Conservation (phyloP, 2,888 invertebrate species). For the Helleia helle region DNA sequence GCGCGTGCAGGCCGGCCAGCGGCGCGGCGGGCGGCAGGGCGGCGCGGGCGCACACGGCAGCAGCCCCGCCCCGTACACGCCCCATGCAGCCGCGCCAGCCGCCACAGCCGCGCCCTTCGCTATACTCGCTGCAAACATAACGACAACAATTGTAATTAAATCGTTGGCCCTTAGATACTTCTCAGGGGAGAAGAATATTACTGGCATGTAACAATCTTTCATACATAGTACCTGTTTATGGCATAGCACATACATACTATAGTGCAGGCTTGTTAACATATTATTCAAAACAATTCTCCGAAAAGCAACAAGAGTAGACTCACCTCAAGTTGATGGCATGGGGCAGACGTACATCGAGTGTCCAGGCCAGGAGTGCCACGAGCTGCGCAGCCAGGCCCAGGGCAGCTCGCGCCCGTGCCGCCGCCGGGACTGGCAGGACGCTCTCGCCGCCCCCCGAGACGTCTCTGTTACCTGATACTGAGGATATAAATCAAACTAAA, state of each 20-base stretch:
- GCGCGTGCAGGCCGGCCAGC: slow-evolving; percentile 36
- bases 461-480: slow-evolving; percentile 31
- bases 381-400: slow-evolving; percentile 91
- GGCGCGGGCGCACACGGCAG: slow-evolving; percentile 78
- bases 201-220: too few species aligned
- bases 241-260: too few species aligned
- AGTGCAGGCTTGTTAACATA: too few species aligned
- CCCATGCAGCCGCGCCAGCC: slow-evolving; percentile 81
- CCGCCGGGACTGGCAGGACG: slow-evolving; percentile 14
- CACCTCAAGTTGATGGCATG: slow-evolving; percentile 46
- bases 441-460: slow-evolving; percentile 10
- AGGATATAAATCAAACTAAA: too few species aligned
- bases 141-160: too few species aligned
- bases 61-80: slow-evolving; percentile 80
- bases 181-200: too few species aligned
- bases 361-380: slow-evolving; percentile 85
- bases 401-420: slow-evolving; percentile 77
- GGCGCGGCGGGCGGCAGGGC: slow-evolving; percentile 25
- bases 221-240: too few species aligned
- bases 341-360: slow-evolving; percentile 87
- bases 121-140: slow-evolving; percentile 81
- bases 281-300: too few species aligned
- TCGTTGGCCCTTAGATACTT: too few species aligned
- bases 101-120: slow-evolving; percentile 70
- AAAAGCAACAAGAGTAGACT: too few species aligned